Evolutionary conservation across 1,140 invertebrate genomes (phyloP), one percentile per base, ranked within the genome.

Genomic region (Brachystomella parvula): DNA sequence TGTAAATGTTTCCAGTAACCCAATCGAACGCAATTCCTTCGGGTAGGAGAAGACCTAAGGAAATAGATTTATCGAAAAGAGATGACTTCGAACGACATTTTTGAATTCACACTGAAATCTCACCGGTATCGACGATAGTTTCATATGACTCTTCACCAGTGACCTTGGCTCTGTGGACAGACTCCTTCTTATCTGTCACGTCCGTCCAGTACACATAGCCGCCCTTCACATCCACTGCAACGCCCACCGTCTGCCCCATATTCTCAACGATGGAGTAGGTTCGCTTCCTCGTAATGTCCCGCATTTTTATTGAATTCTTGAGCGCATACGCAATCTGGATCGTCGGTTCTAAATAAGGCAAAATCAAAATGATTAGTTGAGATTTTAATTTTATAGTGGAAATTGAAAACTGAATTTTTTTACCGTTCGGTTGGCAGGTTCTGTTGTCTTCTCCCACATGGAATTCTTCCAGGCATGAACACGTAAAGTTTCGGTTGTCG

Each of bases 1-100:
- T n/a, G n/a, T n/a, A n/a, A n/a, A n/a, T n/a, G n/a, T n/a, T n/a
- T n/a, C n/a, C n/a, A n/a, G n/a, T n/a, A 19, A 92, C 75, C 86
- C 87, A 92, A 76, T 94, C 92, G 0, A 91, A 78, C 1, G 86
- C 87, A 39, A 94, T 77, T 66, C 89, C 87, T 70, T 89, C 88
- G 0, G 88, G 84, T 1, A 82, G 78, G 63, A 83, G 83, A 1
- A 92, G 75, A n/a, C 90, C 88, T 72, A 29, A 3, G 21, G 60
- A 9, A 3, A 39, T 32, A 31, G 31, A 39, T 32, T 64, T 60
- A 58, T 30, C 63, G 3, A 65, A 39, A 6, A 62, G 19, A 30
- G 24, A 44, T 44, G n/a, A 44, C 9, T 12, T 12, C 24, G 21
- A 6, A 24, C 6, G 26, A 56, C 53, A 56, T 12, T 12, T 9